These are phyloP conservation scores for Adelosebastes latens DNA, from an alignment of 2,797 vertebrate species.

Conservation along the genomic window DNA sequence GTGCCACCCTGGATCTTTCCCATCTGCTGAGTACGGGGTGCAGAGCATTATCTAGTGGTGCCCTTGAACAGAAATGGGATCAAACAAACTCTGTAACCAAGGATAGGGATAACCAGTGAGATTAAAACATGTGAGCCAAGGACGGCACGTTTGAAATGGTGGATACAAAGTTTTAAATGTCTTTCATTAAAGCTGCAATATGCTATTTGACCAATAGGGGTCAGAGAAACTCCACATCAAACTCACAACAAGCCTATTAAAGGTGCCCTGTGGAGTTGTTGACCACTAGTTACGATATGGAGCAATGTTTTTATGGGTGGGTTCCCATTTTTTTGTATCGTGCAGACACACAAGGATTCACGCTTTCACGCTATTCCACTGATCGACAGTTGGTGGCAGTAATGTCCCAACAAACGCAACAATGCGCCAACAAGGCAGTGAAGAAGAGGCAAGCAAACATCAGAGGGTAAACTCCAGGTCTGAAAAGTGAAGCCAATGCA, in stretches of 20 bases:
- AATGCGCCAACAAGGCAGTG: too few relatives aligned
- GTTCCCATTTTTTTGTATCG: neutral
- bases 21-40: conserved; percentile 74
- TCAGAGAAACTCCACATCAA: neutral
- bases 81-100: conserved; percentile 36
- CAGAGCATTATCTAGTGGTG: conserved; percentile 63
- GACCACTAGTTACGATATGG: neutral
- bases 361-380: neutral
- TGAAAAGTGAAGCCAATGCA: too few relatives aligned
- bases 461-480: too few relatives aligned
- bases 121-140: conserved; percentile 23
- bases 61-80: conserved; percentile 70
- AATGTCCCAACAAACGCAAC: too few relatives aligned
- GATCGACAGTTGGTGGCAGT: neutral
- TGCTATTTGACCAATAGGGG: neutral
- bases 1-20: conserved; percentile 77
- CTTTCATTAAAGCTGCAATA: neutral
- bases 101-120: conserved; percentile 3
- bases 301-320: neutral
- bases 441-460: too few relatives aligned
- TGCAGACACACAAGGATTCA: neutral
- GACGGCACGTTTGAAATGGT: conserved; percentile 5
- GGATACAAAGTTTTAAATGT: conserved; percentile 1
- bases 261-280: neutral
- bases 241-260: neutral